Evolutionary conservation across 2,888 invertebrate genomes (phyloP).

Genomic region (Tigriopus californicus): DNA sequence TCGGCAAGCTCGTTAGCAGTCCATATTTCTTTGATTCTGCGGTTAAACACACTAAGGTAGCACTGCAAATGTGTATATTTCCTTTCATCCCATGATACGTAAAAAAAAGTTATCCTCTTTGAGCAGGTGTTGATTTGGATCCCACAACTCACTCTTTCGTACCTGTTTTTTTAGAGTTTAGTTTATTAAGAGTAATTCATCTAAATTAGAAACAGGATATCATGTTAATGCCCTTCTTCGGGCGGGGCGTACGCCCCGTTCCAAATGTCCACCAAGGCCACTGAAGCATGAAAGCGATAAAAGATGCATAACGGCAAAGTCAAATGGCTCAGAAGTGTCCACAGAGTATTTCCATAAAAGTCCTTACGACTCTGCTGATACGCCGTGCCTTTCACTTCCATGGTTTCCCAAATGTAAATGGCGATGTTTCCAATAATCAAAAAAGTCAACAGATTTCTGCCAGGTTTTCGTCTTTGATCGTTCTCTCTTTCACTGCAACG

Average conservation of each 20-base stretch:
- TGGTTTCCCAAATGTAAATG: slow-evolving; percentile 55
- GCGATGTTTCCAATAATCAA: slow-evolving; percentile 53
- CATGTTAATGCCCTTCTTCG: background rate
- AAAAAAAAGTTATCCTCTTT: no score
- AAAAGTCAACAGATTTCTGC: slow-evolving; percentile 53
- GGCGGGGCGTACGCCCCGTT: slow-evolving; percentile 2
- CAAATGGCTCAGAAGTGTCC: slow-evolving; percentile 52
- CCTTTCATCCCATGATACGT: no score
- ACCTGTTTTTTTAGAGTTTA: no score
- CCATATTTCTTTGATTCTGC: no score
- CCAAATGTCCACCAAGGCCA: slow-evolving; percentile 12
- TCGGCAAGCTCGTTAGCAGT: no score
- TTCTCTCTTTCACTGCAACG: background rate
- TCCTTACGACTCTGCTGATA: slow-evolving; percentile 38
- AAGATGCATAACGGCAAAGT: slow-evolving; percentile 72
- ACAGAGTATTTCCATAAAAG: slow-evolving; percentile 46
- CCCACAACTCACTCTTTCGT: no score
- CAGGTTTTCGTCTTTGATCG: slow-evolving; percentile 23
- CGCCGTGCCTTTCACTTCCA: slow-evolving; percentile 39
- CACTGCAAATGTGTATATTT: no score
- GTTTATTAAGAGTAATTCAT: no score
- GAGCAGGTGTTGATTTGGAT: no score
- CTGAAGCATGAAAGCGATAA: slow-evolving; percentile 36
- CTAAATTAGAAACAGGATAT: no score
- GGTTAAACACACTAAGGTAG: no score